A percentile compares a stretch with the other conserved stretches of the same genome.
Evolutionary conservation across 2,888 invertebrate species (phyloP).

Genomic region (Blastobasis adustella): DNA sequence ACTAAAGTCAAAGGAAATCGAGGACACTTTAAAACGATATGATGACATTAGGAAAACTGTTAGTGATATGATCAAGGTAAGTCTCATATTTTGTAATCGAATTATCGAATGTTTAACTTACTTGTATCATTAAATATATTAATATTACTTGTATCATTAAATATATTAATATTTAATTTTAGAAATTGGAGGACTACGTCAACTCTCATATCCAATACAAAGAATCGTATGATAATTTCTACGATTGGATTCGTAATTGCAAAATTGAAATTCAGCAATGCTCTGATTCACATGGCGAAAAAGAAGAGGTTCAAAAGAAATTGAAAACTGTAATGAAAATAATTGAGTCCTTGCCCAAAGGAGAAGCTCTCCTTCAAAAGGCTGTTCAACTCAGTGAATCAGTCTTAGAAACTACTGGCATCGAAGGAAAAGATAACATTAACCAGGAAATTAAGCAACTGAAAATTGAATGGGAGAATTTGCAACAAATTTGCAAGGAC

Average conservation of each 20-base stretch:
- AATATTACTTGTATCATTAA: background rate
- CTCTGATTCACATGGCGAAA: constrained; percentile 91
- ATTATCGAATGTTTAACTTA: background rate
- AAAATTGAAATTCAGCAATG: constrained; percentile 89
- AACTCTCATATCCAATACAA: constrained; percentile 91
- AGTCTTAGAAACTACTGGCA: constrained; percentile 84
- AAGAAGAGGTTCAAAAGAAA: constrained; percentile 84
- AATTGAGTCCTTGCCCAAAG: constrained; percentile 79
- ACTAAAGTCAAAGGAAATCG: constrained; percentile 80
- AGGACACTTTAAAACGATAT: constrained; percentile 81
- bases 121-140: background rate
- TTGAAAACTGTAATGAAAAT: constrained; percentile 83
- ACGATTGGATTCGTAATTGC: constrained; percentile 89
- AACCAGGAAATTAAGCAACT: constrained; percentile 88
- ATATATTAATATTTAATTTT: constrained; percentile 16
- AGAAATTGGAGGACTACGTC: constrained; percentile 87
- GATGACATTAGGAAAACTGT: constrained; percentile 80
- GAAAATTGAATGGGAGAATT: constrained; percentile 86
- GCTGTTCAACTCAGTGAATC: constrained; percentile 83
- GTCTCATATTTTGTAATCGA: constrained; percentile 22
- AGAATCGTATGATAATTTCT: constrained; percentile 85
- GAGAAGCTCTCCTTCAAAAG: constrained; percentile 81
- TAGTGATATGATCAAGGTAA: constrained; percentile 77
- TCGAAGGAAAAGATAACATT: constrained; percentile 88
- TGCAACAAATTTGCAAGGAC: constrained; percentile 84